A percentile compares a stretch with the other conserved stretches of the same genome.
Conservation (phyloP, 2,888 invertebrate genomes). For the Lysandra bellargus region DNA sequence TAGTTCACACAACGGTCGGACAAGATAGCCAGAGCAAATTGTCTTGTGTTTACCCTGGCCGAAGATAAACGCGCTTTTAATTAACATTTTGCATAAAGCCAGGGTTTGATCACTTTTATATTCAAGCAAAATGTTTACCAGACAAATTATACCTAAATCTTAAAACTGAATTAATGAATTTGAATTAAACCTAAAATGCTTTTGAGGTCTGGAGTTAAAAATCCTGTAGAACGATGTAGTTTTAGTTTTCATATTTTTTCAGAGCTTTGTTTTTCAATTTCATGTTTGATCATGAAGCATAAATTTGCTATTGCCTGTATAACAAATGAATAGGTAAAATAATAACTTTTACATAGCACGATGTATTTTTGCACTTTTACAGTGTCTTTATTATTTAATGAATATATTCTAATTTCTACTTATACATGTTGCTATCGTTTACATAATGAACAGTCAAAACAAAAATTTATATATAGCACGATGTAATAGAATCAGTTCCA, state of each 20-base stretch:
- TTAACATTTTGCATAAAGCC: neutral
- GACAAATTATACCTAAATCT: neutral
- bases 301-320: neutral
- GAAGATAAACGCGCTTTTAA: neutral
- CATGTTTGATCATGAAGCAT: neutral
- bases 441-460: too few relatives aligned
- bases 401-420: too few relatives aligned
- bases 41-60: neutral
- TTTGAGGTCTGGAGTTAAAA: neutral
- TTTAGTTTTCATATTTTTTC: neutral
- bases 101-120: neutral
- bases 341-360: too few relatives aligned
- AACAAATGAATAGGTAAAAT: neutral
- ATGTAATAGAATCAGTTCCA: neutral
- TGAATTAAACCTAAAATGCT: neutral
- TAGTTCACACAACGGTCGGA: constrained; percentile 3
- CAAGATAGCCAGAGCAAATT: constrained; percentile 6
- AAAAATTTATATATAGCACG: neutral
- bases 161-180: neutral
- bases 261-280: neutral
- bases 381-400: too few relatives aligned
- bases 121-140: neutral
- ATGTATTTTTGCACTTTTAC: too few relatives aligned
- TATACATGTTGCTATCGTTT: too few relatives aligned
- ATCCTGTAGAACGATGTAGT: neutral